Conservation (phyloP, 2,888 invertebrate species). For the Nemoura dubitans region DNA sequence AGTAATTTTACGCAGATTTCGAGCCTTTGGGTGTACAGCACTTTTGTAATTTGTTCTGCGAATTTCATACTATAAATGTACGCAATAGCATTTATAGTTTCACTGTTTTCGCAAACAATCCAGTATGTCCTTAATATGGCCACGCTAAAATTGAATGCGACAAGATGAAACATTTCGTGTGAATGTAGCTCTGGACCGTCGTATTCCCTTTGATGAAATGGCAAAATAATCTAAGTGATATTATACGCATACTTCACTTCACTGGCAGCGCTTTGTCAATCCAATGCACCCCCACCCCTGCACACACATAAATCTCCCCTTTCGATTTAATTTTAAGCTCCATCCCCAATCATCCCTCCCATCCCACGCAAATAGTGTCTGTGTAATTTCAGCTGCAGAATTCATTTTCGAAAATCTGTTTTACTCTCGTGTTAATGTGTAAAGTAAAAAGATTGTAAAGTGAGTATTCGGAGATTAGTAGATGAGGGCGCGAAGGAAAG, state of each 20-base stretch:
- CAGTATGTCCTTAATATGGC: neutral
- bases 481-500: slow-evolving; percentile 25
- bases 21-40: neutral
- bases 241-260: slow-evolving; percentile 47
- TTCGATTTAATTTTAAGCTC: slow-evolving; percentile 46
- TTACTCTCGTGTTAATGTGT: slow-evolving; percentile 49
- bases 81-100: neutral
- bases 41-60: neutral
- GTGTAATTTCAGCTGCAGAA: slow-evolving; percentile 36
- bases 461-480: slow-evolving; percentile 41
- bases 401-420: slow-evolving; percentile 50
- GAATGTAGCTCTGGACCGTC: neutral
- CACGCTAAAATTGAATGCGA: neutral
- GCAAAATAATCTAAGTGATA: slow-evolving; percentile 50
- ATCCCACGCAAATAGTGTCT: slow-evolving; percentile 36
- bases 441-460: slow-evolving; percentile 44
- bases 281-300: slow-evolving; percentile 39
- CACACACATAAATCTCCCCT: slow-evolving; percentile 39
- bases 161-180: neutral
- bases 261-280: slow-evolving; percentile 42
- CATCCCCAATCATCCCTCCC: slow-evolving; percentile 45
- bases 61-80: neutral
- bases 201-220: slow-evolving; percentile 48
- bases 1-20: slow-evolving; percentile 7
- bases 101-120: neutral